Percentiles rank a stretch among this genome's conserved stretches.
Conservation (phyloP, 1,140 invertebrate genomes). For the Bursaphelenchus mucronatus region DNA sequence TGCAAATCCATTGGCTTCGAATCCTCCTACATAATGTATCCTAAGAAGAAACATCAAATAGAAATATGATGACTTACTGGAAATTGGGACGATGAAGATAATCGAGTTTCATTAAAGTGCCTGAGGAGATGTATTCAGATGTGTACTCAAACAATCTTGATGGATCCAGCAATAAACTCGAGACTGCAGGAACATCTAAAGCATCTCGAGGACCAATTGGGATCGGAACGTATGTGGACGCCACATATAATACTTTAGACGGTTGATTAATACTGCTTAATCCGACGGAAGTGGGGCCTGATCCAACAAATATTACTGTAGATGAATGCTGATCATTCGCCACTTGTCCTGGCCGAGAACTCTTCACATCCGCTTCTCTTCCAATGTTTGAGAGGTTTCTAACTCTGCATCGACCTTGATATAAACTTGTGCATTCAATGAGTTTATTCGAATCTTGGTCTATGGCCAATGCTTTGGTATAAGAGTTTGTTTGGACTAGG, state of each 20-base stretch:
- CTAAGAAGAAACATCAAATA: slow-evolving; percentile 24
- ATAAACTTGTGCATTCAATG: slow-evolving; percentile 57
- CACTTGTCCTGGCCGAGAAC: slow-evolving; percentile 43
- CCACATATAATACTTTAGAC: slow-evolving; percentile 51
- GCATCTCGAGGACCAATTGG: slow-evolving; percentile 43
- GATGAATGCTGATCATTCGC: slow-evolving; percentile 53
- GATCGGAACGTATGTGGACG: slow-evolving; percentile 47
- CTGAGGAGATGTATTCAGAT: slow-evolving; percentile 39
- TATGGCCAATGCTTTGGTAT: slow-evolving; percentile 55
- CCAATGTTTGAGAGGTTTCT: slow-evolving; percentile 58
- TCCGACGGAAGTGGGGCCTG: slow-evolving; percentile 36
- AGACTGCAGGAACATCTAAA: slow-evolving; percentile 49
- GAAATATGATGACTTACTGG: slow-evolving; percentile 7
- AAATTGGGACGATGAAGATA: not conserved
- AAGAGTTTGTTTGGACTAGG: slow-evolving; percentile 44
- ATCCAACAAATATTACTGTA: slow-evolving; percentile 54
- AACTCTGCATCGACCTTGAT: slow-evolving; percentile 57
- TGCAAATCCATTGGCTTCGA: slow-evolving; percentile 53
- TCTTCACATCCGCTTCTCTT: slow-evolving; percentile 46
- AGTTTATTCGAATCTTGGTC: slow-evolving; percentile 53
- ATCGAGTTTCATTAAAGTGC: slow-evolving; percentile 43
- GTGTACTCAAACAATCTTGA: slow-evolving; percentile 37
- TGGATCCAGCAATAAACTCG: slow-evolving; percentile 32
- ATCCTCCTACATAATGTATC: slow-evolving; percentile 58
- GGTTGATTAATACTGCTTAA: slow-evolving; percentile 12